Base-by-base conservation (phyloP, 1,140 invertebrate species). In the Drosophila lowei region DNA sequence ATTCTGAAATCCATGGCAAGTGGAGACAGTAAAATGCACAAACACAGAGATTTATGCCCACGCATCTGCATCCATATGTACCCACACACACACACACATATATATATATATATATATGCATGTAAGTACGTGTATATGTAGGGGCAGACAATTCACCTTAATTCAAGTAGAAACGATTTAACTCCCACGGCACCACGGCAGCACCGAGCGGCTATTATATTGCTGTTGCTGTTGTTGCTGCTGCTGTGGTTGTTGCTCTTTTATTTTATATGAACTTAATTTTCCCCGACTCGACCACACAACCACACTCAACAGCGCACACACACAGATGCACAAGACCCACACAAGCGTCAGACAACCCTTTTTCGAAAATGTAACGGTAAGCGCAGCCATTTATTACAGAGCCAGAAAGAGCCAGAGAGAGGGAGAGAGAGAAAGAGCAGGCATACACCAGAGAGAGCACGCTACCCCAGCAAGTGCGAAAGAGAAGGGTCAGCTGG, bases 221-320 rank as follows among this genome's bases (percentile, higher is more conserved):
- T 57, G 71, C 56, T 56, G 50, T 64, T 60, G 66, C 52, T 43
- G 73, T 70, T 70, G 74, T 64, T 70, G 71, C 57, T 46, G 73
- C 74, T 60, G 71, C 64, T 74, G 71, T 60, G 50, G 56, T 75
- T 60, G 67, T 77, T 77, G 59, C 28, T 70, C 60, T 81, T 85
- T 81, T 85, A 86, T 85, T 85, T 85, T 85, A 86, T 86, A 83
- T 73, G 83, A 86, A 86, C 83, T 86, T 86, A 86, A 86, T 86
- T 86, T 86, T 68, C 62, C 74, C 77, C 77, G 60, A 68, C 77
- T 80, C 76, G 59, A 85, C 80, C 80, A 28, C 72, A 72, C 72
- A 72, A 42, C 54, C 59, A 57, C 16, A 46, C 55, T 61, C 56
- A 42, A 54, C 18, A 44, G 47, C 25, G 42, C 70, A 49, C 60